Conservation (phyloP, 2,113 vertebrate species). For the Phainopepla nitens region DNA sequence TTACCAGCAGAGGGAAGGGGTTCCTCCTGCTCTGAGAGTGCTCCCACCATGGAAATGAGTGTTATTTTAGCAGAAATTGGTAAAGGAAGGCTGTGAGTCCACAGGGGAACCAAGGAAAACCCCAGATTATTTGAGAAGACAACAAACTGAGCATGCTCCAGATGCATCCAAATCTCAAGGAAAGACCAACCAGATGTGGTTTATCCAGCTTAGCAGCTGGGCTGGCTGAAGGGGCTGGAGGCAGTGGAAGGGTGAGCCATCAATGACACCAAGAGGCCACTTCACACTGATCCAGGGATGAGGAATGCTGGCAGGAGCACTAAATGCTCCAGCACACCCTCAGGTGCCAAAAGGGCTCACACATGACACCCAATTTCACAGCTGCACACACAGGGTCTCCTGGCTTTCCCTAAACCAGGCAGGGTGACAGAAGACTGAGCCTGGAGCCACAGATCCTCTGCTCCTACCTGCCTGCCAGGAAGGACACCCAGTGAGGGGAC, state of each 20-base stretch:
- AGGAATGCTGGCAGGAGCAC: neutral
- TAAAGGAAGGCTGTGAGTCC: neutral
- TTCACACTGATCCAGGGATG: neutral
- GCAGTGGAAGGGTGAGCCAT: neutral
- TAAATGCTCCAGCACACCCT: neutral
- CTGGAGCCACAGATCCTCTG: neutral
- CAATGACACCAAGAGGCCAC: neutral
- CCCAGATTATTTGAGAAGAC: neutral
- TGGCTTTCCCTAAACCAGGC: neutral
- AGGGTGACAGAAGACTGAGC: neutral
- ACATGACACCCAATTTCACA: neutral
- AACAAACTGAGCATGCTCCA: neutral
- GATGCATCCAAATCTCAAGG: neutral
- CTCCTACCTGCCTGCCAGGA: neutral
- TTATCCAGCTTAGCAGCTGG: neutral
- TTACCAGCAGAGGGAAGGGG: fast-evolving
- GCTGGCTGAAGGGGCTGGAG: neutral
- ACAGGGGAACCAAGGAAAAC: neutral
- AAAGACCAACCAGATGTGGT: neutral
- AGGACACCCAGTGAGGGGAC: neutral
- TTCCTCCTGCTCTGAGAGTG: neutral
- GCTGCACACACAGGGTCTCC: fast-evolving
- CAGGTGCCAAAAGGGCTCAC: neutral
- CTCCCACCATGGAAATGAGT: neutral
- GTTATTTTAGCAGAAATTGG: neutral